Evolutionary conservation across 1,140 invertebrate species (phyloP), one percentile per base, ranked within the genome.

Genomic region (Scaptodrosophila lebanonensis): DNA sequence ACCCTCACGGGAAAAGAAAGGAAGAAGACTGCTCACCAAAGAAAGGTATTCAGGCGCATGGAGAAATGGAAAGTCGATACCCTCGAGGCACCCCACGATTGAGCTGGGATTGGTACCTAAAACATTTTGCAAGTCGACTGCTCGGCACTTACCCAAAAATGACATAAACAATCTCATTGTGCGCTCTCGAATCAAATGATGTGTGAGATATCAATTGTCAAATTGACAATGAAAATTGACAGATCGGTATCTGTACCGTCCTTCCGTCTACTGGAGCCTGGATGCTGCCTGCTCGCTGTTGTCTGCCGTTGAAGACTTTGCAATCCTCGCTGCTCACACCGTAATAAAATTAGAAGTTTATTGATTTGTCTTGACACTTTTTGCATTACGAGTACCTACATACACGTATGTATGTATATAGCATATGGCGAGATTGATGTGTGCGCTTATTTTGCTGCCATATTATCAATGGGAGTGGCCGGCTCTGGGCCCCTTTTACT

Each of bases 221-320:
- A 72, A 59, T 60, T 83, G 79, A 84, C 79, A 84, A 84, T 84
- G 70, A 84, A 83, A 84, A 73, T 69, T 84, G 82, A 84, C 79
- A 84, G 82, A 84, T 84, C 82, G 84, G 84, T 54, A 54, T 44
- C 51, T 54, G 36, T 36, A 11, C 3, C 33, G n/a, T 36, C n/a
- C n/a, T n/a, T n/a, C n/a, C n/a, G n/a, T n/a, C n/a, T n/a, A n/a
- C n/a, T n/a, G n/a, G n/a, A n/a, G n/a, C n/a, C n/a, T n/a, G n/a
- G n/a, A n/a, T n/a, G n/a, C n/a, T n/a, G n/a, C n/a, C n/a, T n/a
- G n/a, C n/a, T n/a, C n/a, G n/a, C n/a, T n/a, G n/a, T n/a, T n/a
- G n/a, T n/a, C n/a, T 11, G n/a, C 5, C 15, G 3, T 5, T 36
- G n/a, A 12, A n/a, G 33, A 15, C n/a, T 12, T 15, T 11, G n/a